Conservation (phyloP, 2,888 invertebrate species). For the Pollenia amentaria region DNA sequence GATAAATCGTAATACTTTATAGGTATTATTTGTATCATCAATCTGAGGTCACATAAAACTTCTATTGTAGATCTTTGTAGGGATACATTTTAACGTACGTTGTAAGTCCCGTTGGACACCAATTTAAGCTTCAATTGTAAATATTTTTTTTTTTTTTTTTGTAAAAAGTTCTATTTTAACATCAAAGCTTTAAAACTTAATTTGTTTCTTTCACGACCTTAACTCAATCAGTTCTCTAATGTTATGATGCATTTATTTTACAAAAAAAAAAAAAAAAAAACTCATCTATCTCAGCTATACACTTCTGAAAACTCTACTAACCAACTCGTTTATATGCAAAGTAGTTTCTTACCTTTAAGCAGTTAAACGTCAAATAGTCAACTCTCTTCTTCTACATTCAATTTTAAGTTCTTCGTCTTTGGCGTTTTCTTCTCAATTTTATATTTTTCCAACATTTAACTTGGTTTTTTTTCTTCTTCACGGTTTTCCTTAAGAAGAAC, state of each 20-base stretch:
- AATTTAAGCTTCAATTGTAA: too few relatives aligned
- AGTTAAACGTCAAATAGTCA: slow-evolving; percentile 69
- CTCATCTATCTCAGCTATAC: background rate
- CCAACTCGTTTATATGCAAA: slow-evolving; percentile 61
- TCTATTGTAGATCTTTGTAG: too few relatives aligned
- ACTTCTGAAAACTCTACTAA: background rate
- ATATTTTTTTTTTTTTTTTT: background rate
- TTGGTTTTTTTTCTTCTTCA: slow-evolving; percentile 1
- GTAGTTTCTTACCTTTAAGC: slow-evolving; percentile 68
- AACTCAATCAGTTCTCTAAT: slow-evolving; percentile 28
- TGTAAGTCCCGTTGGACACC: too few relatives aligned
- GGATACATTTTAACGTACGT: too few relatives aligned
- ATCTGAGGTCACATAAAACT: too few relatives aligned
- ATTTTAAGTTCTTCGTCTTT: slow-evolving; percentile 49
- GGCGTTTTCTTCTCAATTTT: slow-evolving; percentile 2
- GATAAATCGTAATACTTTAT: too few relatives aligned
- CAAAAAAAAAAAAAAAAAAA: background rate
- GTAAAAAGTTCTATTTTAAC: background rate
- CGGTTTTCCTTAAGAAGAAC: slow-evolving; percentile 61
- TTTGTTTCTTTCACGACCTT: background rate
- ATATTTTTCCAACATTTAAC: slow-evolving; percentile 9
- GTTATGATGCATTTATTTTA: slow-evolving; percentile 32
- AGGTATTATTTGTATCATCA: too few relatives aligned
- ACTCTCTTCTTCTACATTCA: slow-evolving; percentile 49
- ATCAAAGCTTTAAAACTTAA: too few relatives aligned